Conservation (phyloP, 2,888 invertebrate species). For the Xanthia icteritia region DNA sequence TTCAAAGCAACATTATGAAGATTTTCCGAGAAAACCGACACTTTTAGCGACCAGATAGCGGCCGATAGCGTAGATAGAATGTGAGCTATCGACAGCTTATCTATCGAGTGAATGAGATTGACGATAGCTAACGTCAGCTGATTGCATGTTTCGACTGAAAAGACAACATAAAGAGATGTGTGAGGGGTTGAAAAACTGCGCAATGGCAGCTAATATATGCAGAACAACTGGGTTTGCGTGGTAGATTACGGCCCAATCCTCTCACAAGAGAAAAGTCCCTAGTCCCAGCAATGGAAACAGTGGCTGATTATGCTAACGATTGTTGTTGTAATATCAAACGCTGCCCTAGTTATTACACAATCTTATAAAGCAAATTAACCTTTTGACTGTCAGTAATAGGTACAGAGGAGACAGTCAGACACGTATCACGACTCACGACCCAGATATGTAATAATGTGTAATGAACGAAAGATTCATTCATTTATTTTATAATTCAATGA, state of each 20-base stretch:
- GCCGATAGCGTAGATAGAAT: conserved; percentile 48
- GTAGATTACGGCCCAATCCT: not conserved
- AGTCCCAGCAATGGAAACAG: not conserved
- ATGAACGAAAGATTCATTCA: not conserved
- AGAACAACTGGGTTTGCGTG: not conserved
- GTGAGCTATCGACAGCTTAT: conserved; percentile 51
- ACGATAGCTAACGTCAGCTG: conserved; percentile 41
- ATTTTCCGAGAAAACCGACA: conserved; percentile 46
- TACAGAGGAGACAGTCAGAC: conserved; percentile 7
- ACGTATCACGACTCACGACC: conserved; percentile 38
- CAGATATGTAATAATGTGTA: not conserved
- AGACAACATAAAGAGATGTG: not conserved
- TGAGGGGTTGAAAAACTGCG: not conserved
- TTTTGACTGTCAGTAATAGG: conserved; percentile 41
- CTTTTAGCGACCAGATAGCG: conserved; percentile 44
- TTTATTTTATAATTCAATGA: too few relatives aligned
- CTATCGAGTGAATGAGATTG: conserved; percentile 53
- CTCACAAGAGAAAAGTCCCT: not conserved
- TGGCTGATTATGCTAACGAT: not conserved
- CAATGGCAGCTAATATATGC: not conserved
- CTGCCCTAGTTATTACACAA: conserved; percentile 23
- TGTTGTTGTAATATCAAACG: not conserved
- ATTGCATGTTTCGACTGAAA: conserved; percentile 31
- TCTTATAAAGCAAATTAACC: conserved; percentile 47
- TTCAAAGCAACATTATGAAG: conserved; percentile 10